Base-by-base conservation (phyloP, 2,113 vertebrate genomes). In the Coptodon bakossiorum region DNA sequence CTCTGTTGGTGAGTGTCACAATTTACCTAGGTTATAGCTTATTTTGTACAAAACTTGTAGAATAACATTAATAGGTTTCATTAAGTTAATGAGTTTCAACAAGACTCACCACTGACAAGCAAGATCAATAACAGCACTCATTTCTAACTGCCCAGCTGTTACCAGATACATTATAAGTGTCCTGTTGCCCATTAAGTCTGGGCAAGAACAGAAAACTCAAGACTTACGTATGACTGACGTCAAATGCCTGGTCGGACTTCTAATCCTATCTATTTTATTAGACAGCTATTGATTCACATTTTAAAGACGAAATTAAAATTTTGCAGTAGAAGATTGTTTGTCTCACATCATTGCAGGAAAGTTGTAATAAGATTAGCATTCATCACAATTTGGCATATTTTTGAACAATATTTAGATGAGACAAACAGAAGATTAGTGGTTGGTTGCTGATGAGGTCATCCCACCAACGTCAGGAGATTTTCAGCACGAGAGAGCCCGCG, bases 351-450 rank as follows among this genome's bases (percentile, higher is more conserved):
- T 50, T 50, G 43, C 27, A 50, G 71, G 1, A n/a, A 50, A 1
- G 43, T 31, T 78, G 27, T 78, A 78, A 50, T 48, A 50, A 31
- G 38, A 45, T 40, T 9, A 45, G 61, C 14, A 38, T 29, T 86
- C 79, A 82, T 56, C 29, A 3, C 52, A 82, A 79, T 50, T 38
- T n/a, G 36, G 52, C 24, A 54, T 29, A 45, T 22, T 53, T 40
- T 12, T 17, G 79, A 80, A 78, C 12, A 85, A 53, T 61, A 50
- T 88, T 81, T 9, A n/a, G 36, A 85, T 53, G 9, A 81, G 73
- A 90, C 73, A 90, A 84, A 86, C 36, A 89, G 73, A 86, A 82
- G 89, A 91, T 91, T 89, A 86, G 82, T 29, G n/a, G 13, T 31
- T 78, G 91, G 82, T 88, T 91, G 90, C 73, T 82, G 22, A 78